Evolutionary conservation across 2,888 invertebrate species (phyloP).

Genomic region (Gisinianus flammeolus): DNA sequence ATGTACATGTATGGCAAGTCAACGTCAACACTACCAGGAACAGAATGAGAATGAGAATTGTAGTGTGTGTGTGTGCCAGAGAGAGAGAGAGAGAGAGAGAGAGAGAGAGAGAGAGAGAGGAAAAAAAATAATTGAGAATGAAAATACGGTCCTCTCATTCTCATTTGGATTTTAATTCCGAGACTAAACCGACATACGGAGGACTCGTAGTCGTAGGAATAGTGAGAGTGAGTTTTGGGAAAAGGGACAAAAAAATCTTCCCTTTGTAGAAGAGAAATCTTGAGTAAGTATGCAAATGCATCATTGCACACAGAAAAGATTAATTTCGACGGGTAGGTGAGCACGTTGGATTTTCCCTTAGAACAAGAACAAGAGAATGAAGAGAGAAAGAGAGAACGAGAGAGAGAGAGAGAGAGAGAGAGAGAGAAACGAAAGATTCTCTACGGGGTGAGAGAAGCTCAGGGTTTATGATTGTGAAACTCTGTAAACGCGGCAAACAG

Average conservation of each 20-base stretch:
- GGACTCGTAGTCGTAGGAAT: neutral
- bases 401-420: no score
- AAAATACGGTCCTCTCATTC: no score
- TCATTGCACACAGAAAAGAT: conserved; percentile 31
- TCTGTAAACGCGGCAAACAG: no score
- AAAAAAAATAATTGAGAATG: no score
- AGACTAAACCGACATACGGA: neutral
- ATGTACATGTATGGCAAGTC: no score
- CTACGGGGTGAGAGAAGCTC: no score
- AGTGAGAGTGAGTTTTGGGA: neutral
- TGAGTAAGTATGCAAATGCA: conserved; percentile 26
- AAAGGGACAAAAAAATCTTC: conserved; percentile 11
- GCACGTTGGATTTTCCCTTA: conserved; percentile 22
- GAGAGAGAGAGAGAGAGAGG: neutral
- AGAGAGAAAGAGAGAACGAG: no score
- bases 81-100: no score
- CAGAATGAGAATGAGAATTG: neutral
- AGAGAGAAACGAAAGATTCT: no score
- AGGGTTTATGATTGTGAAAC: no score
- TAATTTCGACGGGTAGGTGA: conserved; percentile 27
- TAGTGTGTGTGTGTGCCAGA: conserved; percentile 4
- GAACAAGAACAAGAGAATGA: no score
- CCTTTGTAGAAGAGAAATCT: conserved; percentile 26
- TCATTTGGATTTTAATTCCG: neutral
- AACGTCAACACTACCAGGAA: no score